Base-by-base conservation (phyloP, 2,113 vertebrate species). In the Tamias sibiricus region DNA sequence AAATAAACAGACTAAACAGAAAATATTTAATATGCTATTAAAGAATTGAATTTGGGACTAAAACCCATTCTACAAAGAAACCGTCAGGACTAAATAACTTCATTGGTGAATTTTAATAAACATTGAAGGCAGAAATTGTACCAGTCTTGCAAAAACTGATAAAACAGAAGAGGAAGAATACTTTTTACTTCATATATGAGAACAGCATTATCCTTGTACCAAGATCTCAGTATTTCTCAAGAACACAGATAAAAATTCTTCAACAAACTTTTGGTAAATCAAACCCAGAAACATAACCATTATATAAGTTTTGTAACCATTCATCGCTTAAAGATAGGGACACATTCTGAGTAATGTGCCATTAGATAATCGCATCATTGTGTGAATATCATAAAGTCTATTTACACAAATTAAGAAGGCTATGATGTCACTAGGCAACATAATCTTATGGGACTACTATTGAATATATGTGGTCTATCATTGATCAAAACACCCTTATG, bases 21-120 rank as follows among this genome's bases (percentile, higher is more conserved):
- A 94, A 76, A 68, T 49, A 94, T 54, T 64, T 94, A 83, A 94
- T 44, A 76, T 2, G 54, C 80, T 82, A 66, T 28, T 81, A 89
- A 82, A 52, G 42, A 72, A 81, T 72, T 80, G 71, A 80, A 59
- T 81, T 62, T 72, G 22, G 11, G 26, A 22, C 54, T 75, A 76
- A 83, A 89, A 81, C n/a, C 10, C 17, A 68, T 22, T 71, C 57
- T 69, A 68, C n/a, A 66, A 83, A 83, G 35, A 88, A 86, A 82
- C 54, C 11, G 24, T 22, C 12, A 68, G 37, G 30, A 62, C 37
- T 44, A 82, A 75, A 74, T 22, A 54, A 22, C 22, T 54, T 94
- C 69, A 75, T 1, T 57, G 49, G 30, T 75, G 6, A 54, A 64
- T 19, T 75, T 83, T 66, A 83, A 66, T 37, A 76, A 80, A 62